Evolutionary conservation across 2,113 vertebrate genomes (phyloP), one percentile per base, ranked within the genome.

Genomic region (Pandion haliaetus): DNA sequence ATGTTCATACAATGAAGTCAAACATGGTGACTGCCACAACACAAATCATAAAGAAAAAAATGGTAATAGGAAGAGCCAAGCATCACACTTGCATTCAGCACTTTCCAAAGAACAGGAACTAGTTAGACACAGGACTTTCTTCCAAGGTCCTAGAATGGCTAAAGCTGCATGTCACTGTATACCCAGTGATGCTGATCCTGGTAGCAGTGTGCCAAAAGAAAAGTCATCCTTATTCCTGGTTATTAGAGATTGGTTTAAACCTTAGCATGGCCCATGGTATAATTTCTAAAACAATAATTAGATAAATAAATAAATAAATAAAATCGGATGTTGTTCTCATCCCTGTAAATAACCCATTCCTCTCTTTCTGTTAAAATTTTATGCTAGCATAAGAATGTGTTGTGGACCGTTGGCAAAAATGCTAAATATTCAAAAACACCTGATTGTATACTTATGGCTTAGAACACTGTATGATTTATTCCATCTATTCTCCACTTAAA

Each of bases 401-500:
- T 66, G 28, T 45, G 20, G 34, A 25, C 55, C 91, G 50, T n/a
- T 86, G 45, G 50, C 32, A 95, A 83, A 93, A 86, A 62, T 40
- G 54, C 44, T 79, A 72, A 86, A 73, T 80, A 86, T 38, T 89
- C 42, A 86, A 2, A 86, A 70, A 74, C 55, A 24, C 34, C 44
- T 69, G 47, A n/a, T 77, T 76, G 23, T 90, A 7, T 86, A 91
- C 91, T 88, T 92, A 83, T 86, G 47, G n/a, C 69, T 82, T 54
- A 62, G 80, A 81, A 91, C 44, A 38, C 44, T 36, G 40, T n/a
- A 34, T 92, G 88, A 88, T 97, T 96, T 92, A 91, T 91, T 87
- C 70, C 29, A 34, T 38, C 77, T 40, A 12, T 88, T 84, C 62
- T 50, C 80, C 32, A 66, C 61, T 82, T 74, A 91, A 78, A 90